Conservation (phyloP, 2,888 invertebrate genomes). For the Ennomos erosarius region DNA sequence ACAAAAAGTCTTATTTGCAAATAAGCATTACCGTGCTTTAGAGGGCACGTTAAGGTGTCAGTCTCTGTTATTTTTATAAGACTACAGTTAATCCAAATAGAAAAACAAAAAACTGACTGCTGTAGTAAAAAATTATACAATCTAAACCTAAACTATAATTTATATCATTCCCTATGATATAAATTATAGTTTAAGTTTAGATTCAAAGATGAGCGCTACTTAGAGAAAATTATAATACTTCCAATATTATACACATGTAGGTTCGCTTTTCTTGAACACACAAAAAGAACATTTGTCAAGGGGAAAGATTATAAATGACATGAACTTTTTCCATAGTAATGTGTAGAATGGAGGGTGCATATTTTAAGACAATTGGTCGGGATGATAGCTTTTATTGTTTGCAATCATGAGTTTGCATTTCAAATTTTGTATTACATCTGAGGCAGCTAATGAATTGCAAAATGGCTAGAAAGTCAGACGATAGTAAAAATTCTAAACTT, state of each 20-base stretch:
- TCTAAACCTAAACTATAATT: too few species aligned
- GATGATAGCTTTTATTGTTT: conserved; percentile 36
- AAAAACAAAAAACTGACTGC: too few species aligned
- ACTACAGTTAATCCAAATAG: too few species aligned
- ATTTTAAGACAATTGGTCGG: conserved; percentile 37
- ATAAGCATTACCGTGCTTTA: too few species aligned
- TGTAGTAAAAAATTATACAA: too few species aligned
- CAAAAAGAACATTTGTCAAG: conserved; percentile 51
- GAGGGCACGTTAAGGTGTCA: too few species aligned
- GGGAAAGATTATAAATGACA: conserved; percentile 53
- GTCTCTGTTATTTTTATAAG: too few species aligned
- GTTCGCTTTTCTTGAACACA: conserved; percentile 40
- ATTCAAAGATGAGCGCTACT: background rate
- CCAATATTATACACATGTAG: conserved; percentile 19
- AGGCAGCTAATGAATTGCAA: conserved; percentile 15
- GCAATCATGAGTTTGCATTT: conserved; percentile 34
- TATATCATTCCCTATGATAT: too few species aligned
- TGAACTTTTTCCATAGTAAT: conserved; percentile 50
- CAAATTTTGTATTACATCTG: conserved; percentile 23
- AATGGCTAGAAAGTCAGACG: background rate
- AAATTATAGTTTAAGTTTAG: too few species aligned
- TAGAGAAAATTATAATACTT: background rate
- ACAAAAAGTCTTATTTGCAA: too few species aligned
- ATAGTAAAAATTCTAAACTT: background rate
- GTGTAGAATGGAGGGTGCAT: conserved; percentile 46